Evolutionary conservation across 2,797 vertebrate species (phyloP), one percentile per base, ranked within the genome.

Genomic region (Gephyroberyx darwinii): DNA sequence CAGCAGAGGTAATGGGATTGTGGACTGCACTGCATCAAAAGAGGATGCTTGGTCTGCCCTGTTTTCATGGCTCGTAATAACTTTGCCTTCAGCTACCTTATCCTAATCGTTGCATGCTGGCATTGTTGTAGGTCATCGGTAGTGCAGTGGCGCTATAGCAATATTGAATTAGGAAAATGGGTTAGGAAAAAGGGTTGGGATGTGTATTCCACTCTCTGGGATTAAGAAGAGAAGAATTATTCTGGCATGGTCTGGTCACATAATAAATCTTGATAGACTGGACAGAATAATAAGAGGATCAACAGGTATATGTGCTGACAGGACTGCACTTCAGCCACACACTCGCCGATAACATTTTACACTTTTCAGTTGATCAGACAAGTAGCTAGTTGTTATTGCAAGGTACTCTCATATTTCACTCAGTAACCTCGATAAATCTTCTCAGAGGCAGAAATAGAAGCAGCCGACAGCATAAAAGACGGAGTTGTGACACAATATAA

Each of bases 381-480:
- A 74, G 58, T 17, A 75, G 75, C 0, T 0, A 61, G 57, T 62
- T 65, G 69, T 81, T 84, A 72, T 65, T 79, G 68, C 51, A 31
- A 0, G 5, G 31, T 53, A 39, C 62, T 71, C 67, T 19, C 71
- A 85, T 85, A 82, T 87, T 84, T 83, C 69, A 81, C 63, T 71
- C 71, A 13, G 16, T 51, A 65, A 51, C 60, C 48, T 33, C 13
- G 20, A 58, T 20, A 35, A 60, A n/a, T 39, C 56, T 37, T 31
- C 43, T 26, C 41, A 10, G 66, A 33, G 20, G 67, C 19, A 51
- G 43, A 43, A 68, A 51, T 20, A 56, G 48, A 69, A 22, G 71
- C n/a, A 79, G 67, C 51, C 71, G 31, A 72, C 77, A 82, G 58
- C 69, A 83, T 78, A 71, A 88, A 81, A 76, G 82, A 92, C 81